Conservation (phyloP, 2,797 vertebrate genomes). For the Podarcis siculus region DNA sequence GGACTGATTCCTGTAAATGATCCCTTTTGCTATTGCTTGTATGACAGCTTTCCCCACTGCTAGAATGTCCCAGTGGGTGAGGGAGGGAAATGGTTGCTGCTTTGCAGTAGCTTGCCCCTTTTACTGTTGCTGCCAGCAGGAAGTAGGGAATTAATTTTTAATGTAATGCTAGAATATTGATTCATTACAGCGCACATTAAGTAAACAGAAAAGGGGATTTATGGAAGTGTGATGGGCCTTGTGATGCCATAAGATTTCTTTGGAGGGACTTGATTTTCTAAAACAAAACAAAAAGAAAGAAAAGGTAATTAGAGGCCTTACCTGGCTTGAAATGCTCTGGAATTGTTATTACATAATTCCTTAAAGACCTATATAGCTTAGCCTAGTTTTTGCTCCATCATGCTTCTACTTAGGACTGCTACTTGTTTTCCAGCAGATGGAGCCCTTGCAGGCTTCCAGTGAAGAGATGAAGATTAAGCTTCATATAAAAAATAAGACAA, state of each 20-base stretch:
- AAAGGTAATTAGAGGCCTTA: background rate
- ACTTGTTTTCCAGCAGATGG: slow-evolving; percentile 46
- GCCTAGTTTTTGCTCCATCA: background rate
- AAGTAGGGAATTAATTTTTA: slow-evolving; percentile 4
- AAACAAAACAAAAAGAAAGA: too few relatives aligned
- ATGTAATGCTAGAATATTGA: slow-evolving; percentile 5
- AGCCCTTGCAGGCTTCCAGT: slow-evolving; percentile 10
- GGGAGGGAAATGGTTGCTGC: background rate
- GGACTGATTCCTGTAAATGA: background rate
- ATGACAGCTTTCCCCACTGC: background rate
- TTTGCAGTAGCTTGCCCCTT: background rate
- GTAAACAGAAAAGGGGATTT: background rate
- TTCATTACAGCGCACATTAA: background rate
- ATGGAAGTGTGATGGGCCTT: background rate
- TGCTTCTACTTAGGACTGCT: background rate
- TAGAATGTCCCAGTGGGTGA: background rate
- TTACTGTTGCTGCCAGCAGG: slow-evolving; percentile 2
- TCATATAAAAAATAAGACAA: background rate
- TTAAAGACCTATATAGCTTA: background rate
- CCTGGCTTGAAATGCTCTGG: background rate
- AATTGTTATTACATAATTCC: background rate
- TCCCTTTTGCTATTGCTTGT: background rate
- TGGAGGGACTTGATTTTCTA: background rate
- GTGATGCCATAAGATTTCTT: background rate
- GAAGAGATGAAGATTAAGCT: background rate